Percentiles rank a stretch among this genome's conserved stretches.
Evolutionary conservation across 2,888 invertebrate genomes (phyloP).

Genomic region (Cataglyphis altisquamis): DNA sequence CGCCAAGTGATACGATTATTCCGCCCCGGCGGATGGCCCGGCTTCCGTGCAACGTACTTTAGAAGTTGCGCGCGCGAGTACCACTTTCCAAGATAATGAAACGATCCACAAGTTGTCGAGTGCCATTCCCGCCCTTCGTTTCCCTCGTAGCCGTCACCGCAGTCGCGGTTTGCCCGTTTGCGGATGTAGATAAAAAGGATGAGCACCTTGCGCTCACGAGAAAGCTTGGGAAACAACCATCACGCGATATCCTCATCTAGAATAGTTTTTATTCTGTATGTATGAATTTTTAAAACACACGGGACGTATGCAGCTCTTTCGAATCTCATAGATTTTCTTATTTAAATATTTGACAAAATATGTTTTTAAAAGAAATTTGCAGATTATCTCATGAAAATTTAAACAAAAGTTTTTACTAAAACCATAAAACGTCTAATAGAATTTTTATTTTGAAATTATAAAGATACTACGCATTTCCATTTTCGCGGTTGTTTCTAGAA

Average conservation of each 20-base stretch:
- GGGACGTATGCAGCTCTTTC: background rate
- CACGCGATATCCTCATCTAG: background rate
- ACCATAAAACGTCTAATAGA: background rate
- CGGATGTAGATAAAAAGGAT: slow-evolving; percentile 29
- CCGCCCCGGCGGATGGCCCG: slow-evolving; percentile 78
- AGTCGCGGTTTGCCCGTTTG: slow-evolving; percentile 14
- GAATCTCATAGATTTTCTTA: background rate
- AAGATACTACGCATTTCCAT: background rate
- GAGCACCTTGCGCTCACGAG: slow-evolving; percentile 9
- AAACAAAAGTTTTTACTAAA: background rate
- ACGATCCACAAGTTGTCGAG: slow-evolving; percentile 84
- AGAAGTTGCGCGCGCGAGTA: slow-evolving; percentile 79
- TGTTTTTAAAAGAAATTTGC: background rate
- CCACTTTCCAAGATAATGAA: slow-evolving; percentile 82
- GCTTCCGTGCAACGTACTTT: slow-evolving; percentile 79
- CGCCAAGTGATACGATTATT: slow-evolving; percentile 78
- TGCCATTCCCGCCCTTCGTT: slow-evolving; percentile 56
- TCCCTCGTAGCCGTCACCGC: slow-evolving; percentile 17
- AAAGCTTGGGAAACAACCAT: background rate
- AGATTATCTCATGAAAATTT: background rate
- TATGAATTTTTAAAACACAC: background rate
- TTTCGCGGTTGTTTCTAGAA: background rate
- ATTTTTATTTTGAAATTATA: background rate
- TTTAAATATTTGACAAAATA: background rate
- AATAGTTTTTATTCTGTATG: background rate